Conservation (phyloP, 2,888 invertebrate genomes). For the Ichneumon xanthorius region DNA sequence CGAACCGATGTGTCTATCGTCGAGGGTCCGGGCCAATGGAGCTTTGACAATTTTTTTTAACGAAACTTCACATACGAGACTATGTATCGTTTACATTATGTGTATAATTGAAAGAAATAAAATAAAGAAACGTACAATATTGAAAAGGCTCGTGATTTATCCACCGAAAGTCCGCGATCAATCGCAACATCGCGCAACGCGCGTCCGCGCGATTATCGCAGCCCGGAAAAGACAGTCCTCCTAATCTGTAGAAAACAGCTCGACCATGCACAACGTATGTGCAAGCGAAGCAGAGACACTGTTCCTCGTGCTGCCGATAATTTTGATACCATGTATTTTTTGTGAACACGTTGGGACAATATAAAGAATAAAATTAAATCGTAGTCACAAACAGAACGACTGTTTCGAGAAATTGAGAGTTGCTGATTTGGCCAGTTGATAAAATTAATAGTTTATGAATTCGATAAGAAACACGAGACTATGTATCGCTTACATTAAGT, state of each 20-base stretch:
- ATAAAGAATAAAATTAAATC: constrained; percentile 27
- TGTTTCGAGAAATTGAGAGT: neutral
- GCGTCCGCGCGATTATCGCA: neutral
- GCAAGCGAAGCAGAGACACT: neutral
- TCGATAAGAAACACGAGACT: constrained; percentile 11
- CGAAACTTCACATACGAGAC: constrained; percentile 20
- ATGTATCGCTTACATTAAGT: constrained; percentile 24
- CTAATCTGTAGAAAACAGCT: neutral
- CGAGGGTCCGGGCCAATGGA: neutral
- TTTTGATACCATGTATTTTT: constrained; percentile 2
- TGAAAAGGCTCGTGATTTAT: neutral
- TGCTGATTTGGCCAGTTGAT: neutral
- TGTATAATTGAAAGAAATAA: constrained; percentile 29
- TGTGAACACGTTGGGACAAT: constrained; percentile 22
- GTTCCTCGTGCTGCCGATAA: neutral
- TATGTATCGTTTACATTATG: constrained; percentile 26
- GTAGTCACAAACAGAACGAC: constrained; percentile 6
- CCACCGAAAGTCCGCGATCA: neutral
- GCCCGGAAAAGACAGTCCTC: neutral
- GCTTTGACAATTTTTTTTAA: constrained; percentile 17
- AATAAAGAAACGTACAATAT: constrained; percentile 32
- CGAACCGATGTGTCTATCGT: neutral
- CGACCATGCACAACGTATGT: neutral
- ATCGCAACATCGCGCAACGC: neutral
- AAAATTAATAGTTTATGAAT: constrained; percentile 42